Evolutionary conservation across 2,888 invertebrate genomes (phyloP), one percentile per base, ranked within the genome.

Genomic region (Hyppa rectilinea): DNA sequence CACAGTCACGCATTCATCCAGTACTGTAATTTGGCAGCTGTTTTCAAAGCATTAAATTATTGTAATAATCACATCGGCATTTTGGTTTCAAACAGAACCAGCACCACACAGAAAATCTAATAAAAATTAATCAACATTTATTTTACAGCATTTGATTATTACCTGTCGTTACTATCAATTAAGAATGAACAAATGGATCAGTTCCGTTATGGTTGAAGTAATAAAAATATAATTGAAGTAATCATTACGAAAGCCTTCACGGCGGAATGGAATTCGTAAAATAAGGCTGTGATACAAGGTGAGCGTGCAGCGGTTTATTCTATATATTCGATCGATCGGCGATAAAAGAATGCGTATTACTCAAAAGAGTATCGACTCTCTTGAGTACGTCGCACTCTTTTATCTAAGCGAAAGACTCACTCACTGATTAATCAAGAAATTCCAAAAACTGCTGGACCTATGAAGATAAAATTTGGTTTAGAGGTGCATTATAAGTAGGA

Each of bases 181-280:
- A 86, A 67, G 77, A 80, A 80, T 75, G 80, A 78, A 75, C 62
- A 83, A 87, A 85, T 84, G 80, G 75, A 81, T 78, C 80, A 72
- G 75, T 84, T 81, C 80, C 76, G 80, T 83, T 85, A 79, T 70
- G 80, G 80, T 83, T 78, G 59, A 59, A 69, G 74, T 78, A 67
- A 81, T 87, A 82, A 87, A 87, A 81, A 76, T 81, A 83, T 89
- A 85, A 88, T 89, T 85, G 80, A 66, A 82, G 67, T 80, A 85
- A 86, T 83, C 75, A 83, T 89, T 82, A 87, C 62, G 78, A 86
- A 71, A 82, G 78, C 74, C 43, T 70, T 60, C 66, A 71, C 69
- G 61, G 71, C 23, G 58, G 55, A 75, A 71, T 64, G 66, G 64
- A 70, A 78, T 82, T 66, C 23, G 47, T 61, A 40, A 58, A 55